A percentile compares a stretch with the other conserved stretches of the same genome.
phyloP scores from a whole-genome alignment of 2,113 vertebrate species.

The Stigmatopora nigra region DNA sequence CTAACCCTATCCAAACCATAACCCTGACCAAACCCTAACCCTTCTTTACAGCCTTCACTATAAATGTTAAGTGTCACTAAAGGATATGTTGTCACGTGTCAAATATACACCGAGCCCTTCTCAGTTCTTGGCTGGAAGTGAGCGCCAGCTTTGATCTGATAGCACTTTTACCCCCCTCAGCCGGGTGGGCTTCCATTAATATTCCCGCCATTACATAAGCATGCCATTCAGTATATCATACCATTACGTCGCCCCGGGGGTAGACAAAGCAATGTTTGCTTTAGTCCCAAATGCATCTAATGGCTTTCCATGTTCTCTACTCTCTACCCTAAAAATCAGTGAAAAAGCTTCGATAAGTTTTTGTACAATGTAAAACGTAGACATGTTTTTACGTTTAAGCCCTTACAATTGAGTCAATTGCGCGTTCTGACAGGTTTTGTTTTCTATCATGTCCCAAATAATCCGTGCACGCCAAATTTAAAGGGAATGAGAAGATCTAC shows the following conservation, averaged over 20 bases:
- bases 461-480: no score
- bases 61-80: constrained; percentile 4
- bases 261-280: constrained; percentile 22
- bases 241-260: constrained; percentile 36
- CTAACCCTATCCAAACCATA: no score
- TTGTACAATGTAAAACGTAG: no score
- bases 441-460: no score
- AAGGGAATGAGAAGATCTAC: no score
- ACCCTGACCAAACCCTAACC: no score
- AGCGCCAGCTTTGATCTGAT: constrained; percentile 37
- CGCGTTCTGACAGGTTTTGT: no score
- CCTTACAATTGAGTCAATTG: no score
- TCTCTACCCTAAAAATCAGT: background rate
- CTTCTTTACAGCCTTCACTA: no score
- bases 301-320: background rate
- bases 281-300: constrained; percentile 5
- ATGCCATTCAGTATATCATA: constrained; percentile 42
- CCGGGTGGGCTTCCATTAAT: constrained; percentile 53
- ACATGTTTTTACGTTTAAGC: no score
- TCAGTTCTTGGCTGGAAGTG: constrained; percentile 12
- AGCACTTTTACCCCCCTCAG: constrained; percentile 28
- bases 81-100: constrained; percentile 1
- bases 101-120: constrained; percentile 1
- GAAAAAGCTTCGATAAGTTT: no score
- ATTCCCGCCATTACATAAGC: constrained; percentile 59